Evolutionary conservation across 2,113 vertebrate genomes (phyloP).

Genomic region (Psammodynastes pulverulentus): DNA sequence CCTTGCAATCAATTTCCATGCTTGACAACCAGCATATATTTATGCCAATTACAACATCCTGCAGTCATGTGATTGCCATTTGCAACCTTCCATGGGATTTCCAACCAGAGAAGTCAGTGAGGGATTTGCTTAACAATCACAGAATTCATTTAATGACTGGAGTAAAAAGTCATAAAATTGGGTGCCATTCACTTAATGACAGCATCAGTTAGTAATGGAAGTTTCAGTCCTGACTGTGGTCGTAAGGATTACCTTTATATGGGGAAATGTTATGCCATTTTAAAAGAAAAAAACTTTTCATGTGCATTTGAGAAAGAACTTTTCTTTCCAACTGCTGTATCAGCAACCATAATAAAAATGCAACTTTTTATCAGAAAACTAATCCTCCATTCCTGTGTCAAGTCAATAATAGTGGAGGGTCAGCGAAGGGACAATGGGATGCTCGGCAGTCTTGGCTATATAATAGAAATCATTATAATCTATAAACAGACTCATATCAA

Average conservation of each 20-base stretch:
- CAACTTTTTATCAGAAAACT: background rate
- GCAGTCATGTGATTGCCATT: background rate
- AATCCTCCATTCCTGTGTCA: background rate
- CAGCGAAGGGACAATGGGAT: constrained; percentile 45
- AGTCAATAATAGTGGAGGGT: background rate
- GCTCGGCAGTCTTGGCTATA: constrained; percentile 3
- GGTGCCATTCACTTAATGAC: background rate
- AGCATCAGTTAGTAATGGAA: background rate
- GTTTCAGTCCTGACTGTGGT: background rate
- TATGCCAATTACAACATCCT: background rate
- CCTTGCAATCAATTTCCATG: background rate
- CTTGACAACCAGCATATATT: background rate
- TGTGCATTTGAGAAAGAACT: background rate
- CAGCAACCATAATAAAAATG: constrained; percentile 43
- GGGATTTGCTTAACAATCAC: background rate
- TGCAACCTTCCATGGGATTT: background rate
- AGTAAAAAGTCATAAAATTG: background rate
- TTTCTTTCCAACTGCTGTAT: background rate
- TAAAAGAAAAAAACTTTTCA: background rate
- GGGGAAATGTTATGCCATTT: background rate
- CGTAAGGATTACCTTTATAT: background rate
- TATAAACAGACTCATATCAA: constrained; percentile 57
- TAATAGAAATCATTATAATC: constrained; percentile 67
- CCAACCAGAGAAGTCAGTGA: background rate
- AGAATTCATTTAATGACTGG: background rate